Percentiles rank a stretch among this genome's conserved stretches.
These are phyloP conservation scores for Orthonyx spaldingii DNA, from an alignment of 2,113 vertebrate genomes.

Conservation along the genomic window DNA sequence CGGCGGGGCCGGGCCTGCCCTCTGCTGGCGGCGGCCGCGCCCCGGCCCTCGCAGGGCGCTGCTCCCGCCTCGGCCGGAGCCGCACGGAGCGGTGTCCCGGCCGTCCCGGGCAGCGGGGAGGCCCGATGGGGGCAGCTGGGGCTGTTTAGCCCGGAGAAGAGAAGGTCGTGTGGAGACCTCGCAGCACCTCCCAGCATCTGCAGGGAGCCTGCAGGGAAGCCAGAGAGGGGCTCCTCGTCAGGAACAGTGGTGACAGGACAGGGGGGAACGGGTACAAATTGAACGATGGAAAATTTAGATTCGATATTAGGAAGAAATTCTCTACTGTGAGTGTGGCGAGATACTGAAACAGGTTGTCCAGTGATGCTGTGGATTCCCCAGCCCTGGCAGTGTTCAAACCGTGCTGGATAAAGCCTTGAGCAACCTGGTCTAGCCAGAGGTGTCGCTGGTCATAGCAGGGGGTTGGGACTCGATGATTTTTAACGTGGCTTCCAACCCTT, in stretches of 20 bases:
- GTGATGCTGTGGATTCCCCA: too few relatives aligned
- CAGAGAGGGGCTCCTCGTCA: neutral
- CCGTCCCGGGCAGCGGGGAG: accelerated
- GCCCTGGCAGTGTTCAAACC: neutral
- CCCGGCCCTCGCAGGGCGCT: neutral
- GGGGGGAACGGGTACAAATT: neutral
- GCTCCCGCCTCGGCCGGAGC: neutral
- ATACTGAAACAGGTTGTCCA: neutral
- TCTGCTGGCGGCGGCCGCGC: neutral
- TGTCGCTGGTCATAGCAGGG: neutral
- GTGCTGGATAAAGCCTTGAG: neutral
- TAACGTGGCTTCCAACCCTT: neutral
- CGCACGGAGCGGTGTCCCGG: neutral
- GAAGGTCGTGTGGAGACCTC: neutral
- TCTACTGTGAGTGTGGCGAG: neutral
- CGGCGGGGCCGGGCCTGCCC: neutral
- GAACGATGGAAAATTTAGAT: neutral
- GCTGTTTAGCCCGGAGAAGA: neutral
- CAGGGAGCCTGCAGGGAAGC: accelerated
- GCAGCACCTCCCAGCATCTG: neutral
- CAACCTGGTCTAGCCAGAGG: neutral
- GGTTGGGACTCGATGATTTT: too few relatives aligned
- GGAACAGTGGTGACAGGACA: neutral
- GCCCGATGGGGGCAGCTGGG: accelerated
- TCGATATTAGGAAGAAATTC: neutral